Evolutionary conservation across 1,140 invertebrate genomes (phyloP), one percentile per base, ranked within the genome.

Genomic region (Meloidogyne floridensis): DNA sequence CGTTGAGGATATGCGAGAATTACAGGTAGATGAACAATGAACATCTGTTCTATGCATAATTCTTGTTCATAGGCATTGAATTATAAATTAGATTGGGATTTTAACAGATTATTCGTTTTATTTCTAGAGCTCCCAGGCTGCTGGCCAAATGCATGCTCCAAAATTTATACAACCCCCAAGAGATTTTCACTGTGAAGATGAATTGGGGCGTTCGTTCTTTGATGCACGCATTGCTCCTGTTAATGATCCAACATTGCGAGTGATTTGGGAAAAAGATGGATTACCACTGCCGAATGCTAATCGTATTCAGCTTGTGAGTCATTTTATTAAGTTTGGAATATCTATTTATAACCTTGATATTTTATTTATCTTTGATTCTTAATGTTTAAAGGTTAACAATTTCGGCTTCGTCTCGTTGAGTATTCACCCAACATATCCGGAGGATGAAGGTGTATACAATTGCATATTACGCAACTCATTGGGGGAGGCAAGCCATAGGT

Each of bases 391-490:
- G 56, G 84, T 89, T 10, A 95, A 96, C 87, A 96, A 94, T 90
- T 97, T 97, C 90, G 95, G 95, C 65, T 96, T 96, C 88, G 95
- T 96, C 9, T 95, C 95, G 42, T 90, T 97, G 47, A 95, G 96
- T 84, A 95, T 97, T 81, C 93, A 96, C 92, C 94, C 95, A 82
- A 94, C 94, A 10, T 93, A 95, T 84, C 94, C 95, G 3, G 95
- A 96, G 91, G 95, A 96, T 91, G 94, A 94, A 32, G 95, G 95
- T 43, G 94, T 94, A 5, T 97, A 97, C 87, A 95, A 94, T 18
- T 96, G 95, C 89, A 92, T 94, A 86, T 95, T 95, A 0, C 94
- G 93, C 76, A 96, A 96, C 89, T 93, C 93, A 56, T 91, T 95
- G 18, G 95, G 95, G 10, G 94, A 96, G 91, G 94, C 94, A 3